Percentiles rank a stretch among this genome's conserved stretches.
Evolutionary conservation across 30 jellyfish, hydroid and myxozoan genomes (phyloP).

Genomic region (Turritopsis dohrnii): DNA sequence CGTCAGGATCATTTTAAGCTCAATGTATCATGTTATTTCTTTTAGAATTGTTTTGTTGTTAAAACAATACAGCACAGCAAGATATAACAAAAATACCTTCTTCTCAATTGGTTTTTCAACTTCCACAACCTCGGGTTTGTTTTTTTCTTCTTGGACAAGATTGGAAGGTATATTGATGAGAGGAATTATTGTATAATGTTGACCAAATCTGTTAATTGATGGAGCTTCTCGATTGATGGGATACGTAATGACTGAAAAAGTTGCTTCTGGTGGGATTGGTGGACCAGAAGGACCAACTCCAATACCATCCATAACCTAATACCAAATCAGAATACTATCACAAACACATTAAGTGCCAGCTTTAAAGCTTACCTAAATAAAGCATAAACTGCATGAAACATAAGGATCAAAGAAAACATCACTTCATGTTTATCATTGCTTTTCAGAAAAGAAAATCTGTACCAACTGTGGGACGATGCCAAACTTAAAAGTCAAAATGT

Average conservation of each 20-base stretch:
- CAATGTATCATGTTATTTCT: too few relatives aligned
- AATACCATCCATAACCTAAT: conserved; percentile 84
- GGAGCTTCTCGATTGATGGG: conserved; percentile 77
- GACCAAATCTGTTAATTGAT: conserved; percentile 47
- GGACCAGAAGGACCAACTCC: conserved; percentile 89
- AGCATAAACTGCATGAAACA: too few relatives aligned
- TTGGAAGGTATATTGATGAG: conserved; percentile 42
- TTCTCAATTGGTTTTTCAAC: conserved; percentile 60
- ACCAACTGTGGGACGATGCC: too few relatives aligned
- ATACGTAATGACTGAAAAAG: conserved; percentile 67
- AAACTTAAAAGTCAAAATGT: too few relatives aligned
- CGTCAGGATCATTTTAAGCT: too few relatives aligned
- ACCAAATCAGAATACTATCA: not conserved
- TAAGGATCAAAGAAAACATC: too few relatives aligned
- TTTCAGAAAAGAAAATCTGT: too few relatives aligned
- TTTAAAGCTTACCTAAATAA: too few relatives aligned
- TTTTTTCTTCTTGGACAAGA: conserved; percentile 40
- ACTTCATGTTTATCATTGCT: too few relatives aligned
- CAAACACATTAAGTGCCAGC: too few relatives aligned
- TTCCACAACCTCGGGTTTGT: conserved; percentile 46
- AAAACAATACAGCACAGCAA: not conserved
- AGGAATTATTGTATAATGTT: conserved; percentile 55
- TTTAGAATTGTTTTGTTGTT: not conserved
- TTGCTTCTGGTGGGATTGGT: conserved; percentile 87
- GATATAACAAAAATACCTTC: conserved; percentile 37